These are phyloP conservation scores for Orbicella faveolata DNA, from an alignment of 64 coral and sea anemone species.

Conservation along the genomic window DNA sequence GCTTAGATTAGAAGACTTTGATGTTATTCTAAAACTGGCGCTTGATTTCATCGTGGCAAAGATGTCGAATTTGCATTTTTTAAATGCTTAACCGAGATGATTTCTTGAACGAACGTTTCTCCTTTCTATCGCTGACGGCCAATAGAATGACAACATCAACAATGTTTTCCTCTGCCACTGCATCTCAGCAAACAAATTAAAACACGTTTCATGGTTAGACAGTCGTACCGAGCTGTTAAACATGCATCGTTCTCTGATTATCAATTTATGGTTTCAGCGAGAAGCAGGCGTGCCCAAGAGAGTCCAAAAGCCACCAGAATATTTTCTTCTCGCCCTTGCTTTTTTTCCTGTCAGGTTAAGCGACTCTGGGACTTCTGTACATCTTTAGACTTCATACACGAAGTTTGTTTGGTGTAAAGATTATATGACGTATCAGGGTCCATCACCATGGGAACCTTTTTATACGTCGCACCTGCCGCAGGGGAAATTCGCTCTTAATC, in stretches of 20 bases:
- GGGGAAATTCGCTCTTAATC: background rate
- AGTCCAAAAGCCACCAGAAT: background rate
- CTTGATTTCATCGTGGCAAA: conserved; percentile 59
- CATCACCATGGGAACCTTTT: conserved; percentile 41
- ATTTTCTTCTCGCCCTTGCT: background rate
- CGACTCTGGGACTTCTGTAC: background rate
- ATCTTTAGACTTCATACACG: conserved; percentile 4
- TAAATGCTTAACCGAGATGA: conserved; percentile 10
- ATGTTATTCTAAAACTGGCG: conserved; percentile 59
- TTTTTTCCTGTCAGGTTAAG: background rate
- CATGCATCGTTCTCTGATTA: background rate
- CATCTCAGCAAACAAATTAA: conserved; percentile 42
- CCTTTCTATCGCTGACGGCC: background rate
- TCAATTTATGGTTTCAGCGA: background rate
- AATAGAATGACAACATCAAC: conserved; percentile 8
- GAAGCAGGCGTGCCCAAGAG: background rate
- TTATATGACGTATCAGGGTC: conserved; percentile 41
- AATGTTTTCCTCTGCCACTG: conserved; percentile 9
- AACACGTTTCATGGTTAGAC: conserved; percentile 10
- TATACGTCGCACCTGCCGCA: conserved; percentile 51
- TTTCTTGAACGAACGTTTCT: background rate
- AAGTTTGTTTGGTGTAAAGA: conserved; percentile 11
- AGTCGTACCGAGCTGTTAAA: conserved; percentile 3
- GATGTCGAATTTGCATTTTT: conserved; percentile 31
- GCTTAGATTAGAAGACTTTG: background rate